Percentiles rank a stretch among this genome's conserved stretches.
Evolutionary conservation across 2,888 invertebrate species (phyloP).

Genomic region (Koerneria pararmatus): DNA sequence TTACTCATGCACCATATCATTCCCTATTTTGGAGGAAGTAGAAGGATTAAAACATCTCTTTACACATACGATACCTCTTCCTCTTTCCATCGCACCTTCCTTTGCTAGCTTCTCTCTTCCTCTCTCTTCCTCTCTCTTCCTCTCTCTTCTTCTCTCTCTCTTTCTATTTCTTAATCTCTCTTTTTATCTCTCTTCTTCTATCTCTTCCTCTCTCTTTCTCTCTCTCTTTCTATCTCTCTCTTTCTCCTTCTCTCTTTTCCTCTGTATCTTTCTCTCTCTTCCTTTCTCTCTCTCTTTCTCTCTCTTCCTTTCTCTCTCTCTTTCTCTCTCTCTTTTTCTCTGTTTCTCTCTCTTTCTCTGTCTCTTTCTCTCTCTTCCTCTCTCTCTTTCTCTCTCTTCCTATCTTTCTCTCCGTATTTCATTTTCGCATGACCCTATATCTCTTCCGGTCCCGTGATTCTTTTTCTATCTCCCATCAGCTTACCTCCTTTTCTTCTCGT

Average conservation of each 20-base stretch:
- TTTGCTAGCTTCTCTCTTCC: too few relatives aligned
- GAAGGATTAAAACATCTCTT: too few relatives aligned
- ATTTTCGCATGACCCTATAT: too few relatives aligned
- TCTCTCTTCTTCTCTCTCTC: neutral
- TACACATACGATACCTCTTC: too few relatives aligned
- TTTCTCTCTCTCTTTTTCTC: neutral
- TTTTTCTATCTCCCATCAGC: too few relatives aligned
- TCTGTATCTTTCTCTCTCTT: constrained; percentile 10
- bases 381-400: too few relatives aligned
- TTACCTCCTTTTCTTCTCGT: too few relatives aligned
- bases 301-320: neutral
- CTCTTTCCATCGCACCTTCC: too few relatives aligned
- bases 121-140: constrained; percentile 1
- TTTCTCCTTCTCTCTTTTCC: neutral
- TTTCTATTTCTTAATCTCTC: constrained; percentile 4
- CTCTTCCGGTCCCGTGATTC: too few relatives aligned
- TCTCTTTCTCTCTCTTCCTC: neutral
- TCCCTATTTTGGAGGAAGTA: too few relatives aligned
- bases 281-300: neutral
- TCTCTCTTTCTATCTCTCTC: neutral
- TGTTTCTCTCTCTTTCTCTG: neutral
- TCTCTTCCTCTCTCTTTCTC: constrained; percentile 10
- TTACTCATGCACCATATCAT: too few relatives aligned
- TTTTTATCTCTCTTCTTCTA: neutral
- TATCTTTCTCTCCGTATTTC: too few relatives aligned